Conservation (phyloP, 1,140 invertebrate genomes). For the Brachionus rotundiformis region DNA sequence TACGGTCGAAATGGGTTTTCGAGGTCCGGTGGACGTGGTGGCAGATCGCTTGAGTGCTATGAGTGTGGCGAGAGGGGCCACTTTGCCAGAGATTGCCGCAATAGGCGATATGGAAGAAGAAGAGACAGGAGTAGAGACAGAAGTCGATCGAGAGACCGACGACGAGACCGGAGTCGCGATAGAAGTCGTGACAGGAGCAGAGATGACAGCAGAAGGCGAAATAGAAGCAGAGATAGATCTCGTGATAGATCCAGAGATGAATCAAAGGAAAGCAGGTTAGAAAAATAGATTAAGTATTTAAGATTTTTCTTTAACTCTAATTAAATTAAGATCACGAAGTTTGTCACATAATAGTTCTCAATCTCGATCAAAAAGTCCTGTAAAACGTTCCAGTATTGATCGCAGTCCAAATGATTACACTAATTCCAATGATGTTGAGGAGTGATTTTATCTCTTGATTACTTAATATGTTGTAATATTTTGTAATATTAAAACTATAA, state of each 20-base stretch:
- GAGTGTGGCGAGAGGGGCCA: slow-evolving; percentile 87
- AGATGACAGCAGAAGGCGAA: not conserved
- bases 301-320: too few species aligned
- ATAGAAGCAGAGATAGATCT: not conserved
- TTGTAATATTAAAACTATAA: too few species aligned
- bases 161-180: slow-evolving; percentile 9
- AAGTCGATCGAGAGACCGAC: slow-evolving; percentile 14
- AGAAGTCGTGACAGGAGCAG: not conserved
- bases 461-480: too few species aligned
- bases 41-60: slow-evolving; percentile 69
- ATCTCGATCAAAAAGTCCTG: not conserved
- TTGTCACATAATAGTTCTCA: not conserved
- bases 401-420: not conserved
- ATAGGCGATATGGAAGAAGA: slow-evolving; percentile 7
- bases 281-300: not conserved
- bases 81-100: slow-evolving; percentile 80
- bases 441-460: too few species aligned
- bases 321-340: not conserved
- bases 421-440: not conserved
- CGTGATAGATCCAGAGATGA: not conserved
- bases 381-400: not conserved
- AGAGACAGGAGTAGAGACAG: slow-evolving; percentile 15
- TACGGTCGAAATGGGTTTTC: slow-evolving; percentile 31
- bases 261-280: not conserved
- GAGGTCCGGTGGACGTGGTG: slow-evolving; percentile 21